phyloP scores from a whole-genome alignment of 2,888 invertebrate genomes.

The Platyscelio sp. region DNA sequence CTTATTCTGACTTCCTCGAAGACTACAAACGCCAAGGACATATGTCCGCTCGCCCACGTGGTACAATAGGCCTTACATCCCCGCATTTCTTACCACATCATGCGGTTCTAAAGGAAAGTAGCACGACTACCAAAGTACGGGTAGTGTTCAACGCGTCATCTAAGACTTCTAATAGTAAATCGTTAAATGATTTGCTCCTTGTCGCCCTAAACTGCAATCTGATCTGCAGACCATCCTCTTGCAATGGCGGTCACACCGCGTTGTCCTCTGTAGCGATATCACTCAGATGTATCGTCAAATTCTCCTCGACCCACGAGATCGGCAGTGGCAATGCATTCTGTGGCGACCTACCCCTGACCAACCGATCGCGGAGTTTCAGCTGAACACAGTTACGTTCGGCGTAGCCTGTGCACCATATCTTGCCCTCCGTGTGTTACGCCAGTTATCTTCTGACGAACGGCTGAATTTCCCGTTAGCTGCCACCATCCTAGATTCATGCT shows the following conservation, averaged over 20 bases:
- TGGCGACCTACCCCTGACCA: background rate
- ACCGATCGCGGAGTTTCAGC: background rate
- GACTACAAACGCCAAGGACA: too few relatives aligned
- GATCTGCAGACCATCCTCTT: background rate
- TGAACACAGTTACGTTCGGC: background rate
- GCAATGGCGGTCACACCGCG: background rate
- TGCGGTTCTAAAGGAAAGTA: background rate
- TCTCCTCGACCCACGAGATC: background rate
- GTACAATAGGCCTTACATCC: too few relatives aligned
- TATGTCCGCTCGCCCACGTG: too few relatives aligned
- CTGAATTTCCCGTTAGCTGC: background rate
- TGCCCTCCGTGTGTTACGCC: background rate
- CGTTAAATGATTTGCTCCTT: too few relatives aligned
- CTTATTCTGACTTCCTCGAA: background rate
- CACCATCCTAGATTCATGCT: background rate
- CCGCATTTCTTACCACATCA: background rate
- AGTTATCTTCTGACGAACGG: slow-evolving; percentile 8
- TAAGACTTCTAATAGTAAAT: background rate
- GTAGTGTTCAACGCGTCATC: background rate
- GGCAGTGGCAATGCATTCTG: background rate
- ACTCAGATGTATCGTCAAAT: slow-evolving; percentile 13
- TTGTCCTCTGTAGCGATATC: background rate
- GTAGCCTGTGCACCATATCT: too few relatives aligned
- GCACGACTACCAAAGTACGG: background rate
- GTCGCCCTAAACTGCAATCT: too few relatives aligned